Evolutionary conservation across 2,113 vertebrate genomes (phyloP), one percentile per base, ranked within the genome.

Genomic region (Himantopus leucocephalus): DNA sequence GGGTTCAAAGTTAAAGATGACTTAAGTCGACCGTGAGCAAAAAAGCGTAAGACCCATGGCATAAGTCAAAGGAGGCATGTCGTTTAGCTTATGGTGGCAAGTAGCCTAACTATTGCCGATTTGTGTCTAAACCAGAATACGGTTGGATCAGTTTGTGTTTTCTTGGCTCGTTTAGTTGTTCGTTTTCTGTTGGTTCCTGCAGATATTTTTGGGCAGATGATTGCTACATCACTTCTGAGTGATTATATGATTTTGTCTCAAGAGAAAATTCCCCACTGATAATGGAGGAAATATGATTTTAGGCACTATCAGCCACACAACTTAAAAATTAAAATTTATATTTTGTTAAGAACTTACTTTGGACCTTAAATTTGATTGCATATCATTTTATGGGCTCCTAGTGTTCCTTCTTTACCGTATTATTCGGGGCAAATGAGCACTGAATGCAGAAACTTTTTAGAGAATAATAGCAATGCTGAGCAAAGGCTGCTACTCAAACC

Each of bases 1-100:
- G 37, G 22, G 91, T 91, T 94, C 94, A 83, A 96, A 97, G 75
- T 29, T 87, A 89, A 89, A 86, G 67, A 85, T 71, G 21, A 60
- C 72, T 95, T 73, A 59, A 92, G 94, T 86, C 48, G 80, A 90
- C 41, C 35, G 4, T 81, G 34, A 48, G 67, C 82, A 71, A 87
- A 94, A 97, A 94, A 80, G 10, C 30, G 1, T 60, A 67, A 89
- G 22, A 78, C 60, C 50, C 2, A 1, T 60, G 50, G 39, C 17
- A 15, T 60, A 81, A 90, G 64, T 78, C 66, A 68, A 59, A 86
- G 32, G 27, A 91, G 37, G n/a, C 48, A 52, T 63, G 32, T 18
- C 11, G 32, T 80, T 87, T 73, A 75, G 32, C 43, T 72, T 76
- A 63, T 0, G 0, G 47, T 88, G 77, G 32, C 18, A 56, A 79